Evolutionary conservation across 2,113 vertebrate species (phyloP), one percentile per base, ranked within the genome.

Genomic region (Percina caprodes): DNA sequence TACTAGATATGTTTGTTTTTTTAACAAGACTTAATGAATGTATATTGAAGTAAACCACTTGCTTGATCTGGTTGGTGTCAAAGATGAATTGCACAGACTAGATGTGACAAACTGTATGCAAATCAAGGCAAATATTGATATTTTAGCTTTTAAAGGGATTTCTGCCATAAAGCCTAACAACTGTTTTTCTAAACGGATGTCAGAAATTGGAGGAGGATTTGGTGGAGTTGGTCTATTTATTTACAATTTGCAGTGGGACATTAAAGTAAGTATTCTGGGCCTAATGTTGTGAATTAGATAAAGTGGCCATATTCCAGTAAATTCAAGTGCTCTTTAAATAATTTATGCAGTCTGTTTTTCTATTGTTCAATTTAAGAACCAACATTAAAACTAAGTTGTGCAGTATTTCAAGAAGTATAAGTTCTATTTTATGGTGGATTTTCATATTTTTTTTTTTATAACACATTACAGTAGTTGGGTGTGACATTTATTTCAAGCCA

Each of bases 101-200:
- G 15, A 79, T 55, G 54, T 77, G 14, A 69, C 58, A 2, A 55
- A 35, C 35, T 42, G 23, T 49, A 54, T 62, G 24, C 30, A 74
- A 77, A 63, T 84, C 24, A 45, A 62, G n/a, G 26, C 10, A 62
- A 80, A 76, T 61, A 35, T 72, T 72, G 42, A 49, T 35, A 82
- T 70, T 33, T 65, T 65, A 13, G 14, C 30, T 49, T 5, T 55
- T 60, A 16, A 82, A 69, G 5, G n/a, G n/a, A 68, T 48, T 54
- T 24, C 45, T 35, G 11, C 66, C 45, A 59, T 69, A 42, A 63
- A 39, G 11, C 23, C 39, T 30, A 11, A 2, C 4, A 35, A 45
- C 3, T 61, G 18, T 49, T 35, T 62, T 15, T 33, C 16, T 54
- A 33, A 60, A 67, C 15, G 59, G 54, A 69, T 24, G 12, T 49